These are phyloP conservation scores for Mya arenaria DNA, from an alignment of 1,140 invertebrate species.

Conservation along the genomic window DNA sequence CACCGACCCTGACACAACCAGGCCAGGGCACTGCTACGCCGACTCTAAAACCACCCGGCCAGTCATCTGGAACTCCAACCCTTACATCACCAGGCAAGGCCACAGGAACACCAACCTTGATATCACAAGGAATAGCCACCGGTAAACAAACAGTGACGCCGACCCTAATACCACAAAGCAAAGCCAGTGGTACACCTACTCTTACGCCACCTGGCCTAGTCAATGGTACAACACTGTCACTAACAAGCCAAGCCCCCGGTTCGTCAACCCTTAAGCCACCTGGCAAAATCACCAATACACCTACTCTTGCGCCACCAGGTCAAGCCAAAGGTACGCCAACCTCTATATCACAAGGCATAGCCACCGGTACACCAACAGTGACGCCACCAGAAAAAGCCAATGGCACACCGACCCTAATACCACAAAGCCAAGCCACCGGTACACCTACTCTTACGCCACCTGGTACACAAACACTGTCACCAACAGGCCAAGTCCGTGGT, in stretches of 20 bases:
- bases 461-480: background rate
- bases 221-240: too few species aligned
- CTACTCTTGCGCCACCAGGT: too few species aligned
- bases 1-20: conserved; percentile 11
- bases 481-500: background rate
- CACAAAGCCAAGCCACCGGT: background rate
- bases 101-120: background rate
- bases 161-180: background rate
- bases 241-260: too few species aligned
- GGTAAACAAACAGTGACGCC: background rate
- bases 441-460: background rate
- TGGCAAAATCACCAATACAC: too few species aligned
- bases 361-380: too few species aligned
- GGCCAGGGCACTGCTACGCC: background rate
- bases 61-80: background rate
- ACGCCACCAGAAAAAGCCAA: too few species aligned
- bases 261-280: too few species aligned
- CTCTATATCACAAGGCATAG: too few species aligned
- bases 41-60: background rate
- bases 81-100: background rate
- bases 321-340: too few species aligned
- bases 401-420: conserved; percentile 37
- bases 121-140: background rate
- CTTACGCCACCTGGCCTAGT: too few species aligned
- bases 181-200: background rate